phyloP scores from a whole-genome alignment of 2,888 invertebrate species.

The Calliscelio sp. region DNA sequence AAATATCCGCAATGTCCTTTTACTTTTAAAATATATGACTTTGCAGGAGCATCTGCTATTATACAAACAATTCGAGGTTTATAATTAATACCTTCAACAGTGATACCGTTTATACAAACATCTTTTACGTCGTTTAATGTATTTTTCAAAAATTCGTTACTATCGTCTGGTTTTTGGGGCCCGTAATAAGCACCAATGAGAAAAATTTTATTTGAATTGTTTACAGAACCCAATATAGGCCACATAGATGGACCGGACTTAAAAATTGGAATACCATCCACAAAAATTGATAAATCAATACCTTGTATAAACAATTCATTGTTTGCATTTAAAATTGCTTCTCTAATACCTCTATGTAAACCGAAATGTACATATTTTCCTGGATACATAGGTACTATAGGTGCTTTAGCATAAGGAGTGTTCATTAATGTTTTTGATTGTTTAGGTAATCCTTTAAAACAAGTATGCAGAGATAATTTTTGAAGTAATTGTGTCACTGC shows the following conservation, averaged over 20 bases:
- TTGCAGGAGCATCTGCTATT: slow-evolving; percentile 50
- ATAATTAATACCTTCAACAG: background rate
- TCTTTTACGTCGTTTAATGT: slow-evolving; percentile 13
- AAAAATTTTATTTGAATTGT: background rate
- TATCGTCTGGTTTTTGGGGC: background rate
- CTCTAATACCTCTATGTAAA: slow-evolving; percentile 1
- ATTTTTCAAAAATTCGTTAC: background rate
- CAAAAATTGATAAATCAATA: no score
- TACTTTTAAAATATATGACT: slow-evolving; percentile 47
- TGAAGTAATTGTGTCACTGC: background rate
- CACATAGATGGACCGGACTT: slow-evolving; percentile 21
- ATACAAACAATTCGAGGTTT: background rate
- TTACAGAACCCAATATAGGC: slow-evolving; percentile 34
- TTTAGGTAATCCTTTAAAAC: background rate
- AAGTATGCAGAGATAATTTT: background rate
- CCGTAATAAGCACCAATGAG: slow-evolving; percentile 50
- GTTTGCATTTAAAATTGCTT: no score
- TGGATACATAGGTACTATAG: background rate
- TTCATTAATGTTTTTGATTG: slow-evolving; percentile 19
- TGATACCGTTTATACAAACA: slow-evolving; percentile 20
- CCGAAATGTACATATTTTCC: slow-evolving; percentile 23
- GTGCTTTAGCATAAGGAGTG: slow-evolving; percentile 18
- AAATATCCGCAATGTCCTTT: slow-evolving; percentile 26
- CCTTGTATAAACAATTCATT: no score
- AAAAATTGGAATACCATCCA: background rate